A percentile compares a stretch with the other conserved stretches of the same genome.
Evolutionary conservation across 1,140 invertebrate species (phyloP).

Genomic region (Drosophila ohnishii): DNA sequence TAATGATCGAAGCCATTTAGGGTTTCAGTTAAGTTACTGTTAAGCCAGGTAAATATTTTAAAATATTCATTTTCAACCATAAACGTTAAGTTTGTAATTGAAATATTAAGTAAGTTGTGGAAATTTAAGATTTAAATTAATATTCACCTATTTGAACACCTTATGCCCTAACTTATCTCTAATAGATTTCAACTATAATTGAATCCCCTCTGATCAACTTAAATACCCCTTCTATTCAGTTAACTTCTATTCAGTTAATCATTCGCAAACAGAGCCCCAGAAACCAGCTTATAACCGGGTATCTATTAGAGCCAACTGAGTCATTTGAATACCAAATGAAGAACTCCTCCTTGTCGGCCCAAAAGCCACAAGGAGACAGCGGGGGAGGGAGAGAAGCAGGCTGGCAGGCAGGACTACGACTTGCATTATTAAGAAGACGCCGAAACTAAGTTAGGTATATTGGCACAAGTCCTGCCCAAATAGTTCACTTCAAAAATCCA

Average conservation of each 20-base stretch:
- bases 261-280: conserved; percentile 33
- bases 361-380: conserved; percentile 12
- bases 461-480: conserved; percentile 45
- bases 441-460: conserved; percentile 47
- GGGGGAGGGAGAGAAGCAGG: neutral
- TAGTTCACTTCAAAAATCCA: conserved; percentile 52
- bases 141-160: neutral
- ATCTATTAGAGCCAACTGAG: conserved; percentile 33
- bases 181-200: conserved; percentile 7
- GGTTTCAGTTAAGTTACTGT: neutral
- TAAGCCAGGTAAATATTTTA: neutral
- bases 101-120: neutral
- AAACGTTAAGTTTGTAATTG: neutral
- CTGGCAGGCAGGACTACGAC: neutral
- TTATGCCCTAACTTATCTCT: too few species aligned
- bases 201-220: conserved; percentile 8
- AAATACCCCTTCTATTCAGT: conserved; percentile 21
- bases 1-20: conserved; percentile 22
- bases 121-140: neutral
- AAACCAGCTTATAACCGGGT: conserved; percentile 16
- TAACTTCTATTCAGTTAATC: conserved; percentile 29
- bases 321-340: conserved; percentile 49
- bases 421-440: conserved; percentile 41
- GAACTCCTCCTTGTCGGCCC: conserved; percentile 10
- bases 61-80: neutral